Percentiles rank a stretch among this genome's conserved stretches.
These are phyloP conservation scores for Sylvia borin DNA, from an alignment of 2,797 vertebrate species.

Conservation along the genomic window DNA sequence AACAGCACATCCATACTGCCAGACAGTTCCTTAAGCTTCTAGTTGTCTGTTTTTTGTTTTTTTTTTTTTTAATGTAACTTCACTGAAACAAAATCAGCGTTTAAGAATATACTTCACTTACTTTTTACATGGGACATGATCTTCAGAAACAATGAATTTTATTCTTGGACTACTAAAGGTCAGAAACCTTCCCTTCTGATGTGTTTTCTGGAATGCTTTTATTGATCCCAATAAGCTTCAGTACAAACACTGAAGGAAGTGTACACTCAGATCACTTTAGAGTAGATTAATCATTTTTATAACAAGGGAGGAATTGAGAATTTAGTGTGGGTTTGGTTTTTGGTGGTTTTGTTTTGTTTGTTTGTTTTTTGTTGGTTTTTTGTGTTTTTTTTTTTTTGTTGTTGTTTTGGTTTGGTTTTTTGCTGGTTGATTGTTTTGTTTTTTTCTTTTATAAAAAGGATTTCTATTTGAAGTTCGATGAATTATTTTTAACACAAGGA, in stretches of 20 bases:
- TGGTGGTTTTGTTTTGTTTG: not conserved
- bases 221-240: not conserved
- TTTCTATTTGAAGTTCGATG: not conserved
- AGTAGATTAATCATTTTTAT: not conserved
- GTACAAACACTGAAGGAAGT: not conserved
- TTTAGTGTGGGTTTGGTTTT: no score
- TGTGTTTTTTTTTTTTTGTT: not conserved
- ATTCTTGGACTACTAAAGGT: not conserved
- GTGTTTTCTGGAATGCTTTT: not conserved
- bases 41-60: no score
- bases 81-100: not conserved
- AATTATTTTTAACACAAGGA: not conserved
- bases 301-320: not conserved
- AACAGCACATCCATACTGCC: not conserved
- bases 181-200: not conserved
- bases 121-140: not conserved
- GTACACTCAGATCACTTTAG: not conserved
- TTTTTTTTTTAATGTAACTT: accelerated
- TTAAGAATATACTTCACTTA: not conserved
- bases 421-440: not conserved
- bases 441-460: not conserved
- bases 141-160: not conserved
- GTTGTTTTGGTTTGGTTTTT: no score
- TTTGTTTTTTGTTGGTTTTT: not conserved
- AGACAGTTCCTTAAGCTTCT: not conserved